Conservation (phyloP, 2,888 invertebrate genomes). For the Mycalesis mineus region DNA sequence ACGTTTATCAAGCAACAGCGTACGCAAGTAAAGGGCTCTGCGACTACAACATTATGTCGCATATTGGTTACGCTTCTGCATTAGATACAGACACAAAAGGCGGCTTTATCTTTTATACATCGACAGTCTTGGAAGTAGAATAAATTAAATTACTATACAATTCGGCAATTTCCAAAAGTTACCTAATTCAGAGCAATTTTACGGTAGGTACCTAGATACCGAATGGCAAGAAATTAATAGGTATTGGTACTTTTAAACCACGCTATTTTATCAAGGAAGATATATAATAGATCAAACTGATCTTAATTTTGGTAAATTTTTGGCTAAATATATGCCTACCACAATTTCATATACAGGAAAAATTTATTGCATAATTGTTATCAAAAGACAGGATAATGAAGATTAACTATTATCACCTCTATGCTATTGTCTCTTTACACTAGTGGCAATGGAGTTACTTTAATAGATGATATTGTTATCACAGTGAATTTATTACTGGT, state of each 20-base stretch:
- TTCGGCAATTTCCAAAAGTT: too few relatives aligned
- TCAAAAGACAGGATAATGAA: conserved; percentile 13
- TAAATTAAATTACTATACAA: too few relatives aligned
- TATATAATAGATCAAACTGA: too few relatives aligned
- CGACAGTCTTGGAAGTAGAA: too few relatives aligned
- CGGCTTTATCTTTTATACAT: background rate
- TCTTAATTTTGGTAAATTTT: too few relatives aligned
- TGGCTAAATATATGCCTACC: background rate
- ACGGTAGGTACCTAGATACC: too few relatives aligned
- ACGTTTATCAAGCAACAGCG: background rate
- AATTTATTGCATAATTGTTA: conserved; percentile 15
- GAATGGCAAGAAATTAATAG: too few relatives aligned
- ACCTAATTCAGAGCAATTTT: too few relatives aligned
- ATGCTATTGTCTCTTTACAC: conserved; percentile 1
- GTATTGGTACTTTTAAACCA: too few relatives aligned
- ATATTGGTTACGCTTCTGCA: background rate
- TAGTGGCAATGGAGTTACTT: background rate
- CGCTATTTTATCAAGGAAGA: too few relatives aligned
- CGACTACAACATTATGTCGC: background rate
- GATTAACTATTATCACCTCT: conserved; percentile 13
- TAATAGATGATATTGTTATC: background rate
- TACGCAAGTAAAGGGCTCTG: background rate
- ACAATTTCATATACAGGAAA: conserved; percentile 8
- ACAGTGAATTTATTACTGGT: background rate
- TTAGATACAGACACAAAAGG: background rate